Percentiles rank a stretch among this genome's conserved stretches.
phyloP scores from a whole-genome alignment of 2,797 vertebrate genomes.

The Anguilla obscura region DNA sequence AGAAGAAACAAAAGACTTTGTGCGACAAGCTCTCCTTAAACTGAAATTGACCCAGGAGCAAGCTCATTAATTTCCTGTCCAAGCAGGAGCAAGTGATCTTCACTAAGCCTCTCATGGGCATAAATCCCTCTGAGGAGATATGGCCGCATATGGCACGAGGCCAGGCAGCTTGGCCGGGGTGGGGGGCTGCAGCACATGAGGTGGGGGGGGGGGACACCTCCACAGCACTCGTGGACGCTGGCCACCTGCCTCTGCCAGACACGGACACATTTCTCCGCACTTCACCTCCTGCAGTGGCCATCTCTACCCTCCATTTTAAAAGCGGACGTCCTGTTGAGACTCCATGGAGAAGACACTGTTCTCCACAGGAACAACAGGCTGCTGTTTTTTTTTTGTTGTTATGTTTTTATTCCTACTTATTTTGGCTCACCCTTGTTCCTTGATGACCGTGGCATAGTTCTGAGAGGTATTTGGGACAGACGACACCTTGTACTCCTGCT shows the following conservation, averaged over 20 bases:
- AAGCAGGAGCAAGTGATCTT: not conserved
- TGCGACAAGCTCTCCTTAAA: not conserved
- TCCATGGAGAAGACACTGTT: not conserved
- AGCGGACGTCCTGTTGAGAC: not conserved
- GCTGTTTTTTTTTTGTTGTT: not conserved
- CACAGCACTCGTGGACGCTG: not conserved
- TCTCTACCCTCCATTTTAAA: not conserved
- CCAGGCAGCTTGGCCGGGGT: not conserved
- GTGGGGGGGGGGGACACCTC: not conserved
- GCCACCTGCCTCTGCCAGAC: not conserved
- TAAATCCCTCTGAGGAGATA: not conserved
- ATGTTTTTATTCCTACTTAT: not conserved
- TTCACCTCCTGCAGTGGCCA: not conserved
- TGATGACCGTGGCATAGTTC: conserved; percentile 98
- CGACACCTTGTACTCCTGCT: conserved; percentile 98
- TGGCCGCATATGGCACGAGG: not conserved
- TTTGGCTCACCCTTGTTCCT: conserved; percentile 87
- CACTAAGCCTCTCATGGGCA: not conserved
- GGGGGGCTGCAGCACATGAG: not conserved
- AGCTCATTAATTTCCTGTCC: not conserved
- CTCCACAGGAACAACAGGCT: not conserved
- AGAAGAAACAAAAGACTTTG: not conserved
- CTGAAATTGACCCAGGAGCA: not conserved
- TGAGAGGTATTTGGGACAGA: conserved; percentile 98
- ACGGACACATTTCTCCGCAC: not conserved